These are phyloP conservation scores for Poecilobothrus nobilitatus DNA, from an alignment of 2,888 invertebrate species.

Conservation along the genomic window DNA sequence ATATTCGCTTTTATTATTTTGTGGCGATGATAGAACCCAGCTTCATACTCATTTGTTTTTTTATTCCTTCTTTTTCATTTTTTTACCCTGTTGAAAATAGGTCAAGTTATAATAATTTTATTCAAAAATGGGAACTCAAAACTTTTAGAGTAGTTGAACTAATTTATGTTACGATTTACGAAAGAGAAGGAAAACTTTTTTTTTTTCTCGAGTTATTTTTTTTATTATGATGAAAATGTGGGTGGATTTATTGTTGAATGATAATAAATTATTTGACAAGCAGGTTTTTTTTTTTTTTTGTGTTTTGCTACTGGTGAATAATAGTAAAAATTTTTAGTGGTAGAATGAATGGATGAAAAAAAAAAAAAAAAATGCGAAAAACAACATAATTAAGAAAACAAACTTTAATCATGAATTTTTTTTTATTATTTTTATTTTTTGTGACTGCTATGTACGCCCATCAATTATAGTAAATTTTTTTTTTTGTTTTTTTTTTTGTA, in stretches of 20 bases:
- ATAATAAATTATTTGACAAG: not conserved
- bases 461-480: not conserved
- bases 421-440: not conserved
- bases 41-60: no score
- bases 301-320: not conserved
- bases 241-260: slow-evolving; percentile 3
- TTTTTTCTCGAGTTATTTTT: not conserved
- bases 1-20: no score
- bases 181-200: not conserved
- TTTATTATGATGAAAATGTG: not conserved
- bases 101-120: not conserved
- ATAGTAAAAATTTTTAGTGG: no score
- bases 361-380: not conserved
- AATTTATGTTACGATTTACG: not conserved
- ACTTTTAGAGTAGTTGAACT: not conserved
- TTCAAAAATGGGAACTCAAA: not conserved
- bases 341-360: no score
- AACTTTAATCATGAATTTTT: not conserved
- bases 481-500: no score
- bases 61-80: no score
- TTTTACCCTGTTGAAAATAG: not conserved
- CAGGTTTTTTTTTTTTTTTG: not conserved
- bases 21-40: no score
- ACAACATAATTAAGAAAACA: not conserved
- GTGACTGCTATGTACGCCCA: not conserved